Percentiles rank a stretch among this genome's conserved stretches.
phyloP scores from a whole-genome alignment of 2,888 invertebrate species.

The Synanthedon andrenaeformis region DNA sequence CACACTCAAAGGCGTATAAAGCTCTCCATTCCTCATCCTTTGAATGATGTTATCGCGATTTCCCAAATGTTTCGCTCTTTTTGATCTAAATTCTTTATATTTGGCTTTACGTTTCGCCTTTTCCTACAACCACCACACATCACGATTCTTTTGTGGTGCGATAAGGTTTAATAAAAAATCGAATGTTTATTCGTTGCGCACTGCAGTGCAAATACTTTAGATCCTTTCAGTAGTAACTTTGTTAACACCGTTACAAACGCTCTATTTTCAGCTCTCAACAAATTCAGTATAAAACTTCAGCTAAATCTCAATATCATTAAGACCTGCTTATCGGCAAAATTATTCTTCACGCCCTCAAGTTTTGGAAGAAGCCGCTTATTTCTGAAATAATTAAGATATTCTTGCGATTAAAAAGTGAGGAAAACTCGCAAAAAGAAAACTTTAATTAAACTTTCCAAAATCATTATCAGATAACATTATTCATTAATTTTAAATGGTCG shows the following conservation, averaged over 20 bases:
- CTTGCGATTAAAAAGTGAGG: slow-evolving; percentile 52
- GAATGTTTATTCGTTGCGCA: slow-evolving; percentile 29
- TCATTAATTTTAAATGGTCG: slow-evolving; percentile 67
- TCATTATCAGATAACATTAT: slow-evolving; percentile 69
- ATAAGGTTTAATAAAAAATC: slow-evolving; percentile 43
- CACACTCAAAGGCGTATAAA: slow-evolving; percentile 55
- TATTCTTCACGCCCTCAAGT: slow-evolving; percentile 35
- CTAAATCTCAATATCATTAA: slow-evolving; percentile 6
- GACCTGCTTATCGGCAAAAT: slow-evolving; percentile 2
- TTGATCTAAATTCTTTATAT: slow-evolving; percentile 61
- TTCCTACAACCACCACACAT: slow-evolving; percentile 44
- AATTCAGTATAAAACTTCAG: slow-evolving; percentile 1
- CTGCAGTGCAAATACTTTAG: slow-evolving; percentile 18
- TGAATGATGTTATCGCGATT: slow-evolving; percentile 62
- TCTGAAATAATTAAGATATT: slow-evolving; percentile 53
- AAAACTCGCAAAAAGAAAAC: slow-evolving; percentile 47
- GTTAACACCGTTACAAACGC: not conserved
- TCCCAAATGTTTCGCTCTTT: slow-evolving; percentile 60
- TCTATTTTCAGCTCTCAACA: not conserved
- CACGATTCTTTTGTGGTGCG: slow-evolving; percentile 51
- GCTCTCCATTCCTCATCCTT: slow-evolving; percentile 56
- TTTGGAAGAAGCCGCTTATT: slow-evolving; percentile 33
- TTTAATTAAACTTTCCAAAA: slow-evolving; percentile 65
- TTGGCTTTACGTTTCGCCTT: slow-evolving; percentile 46
- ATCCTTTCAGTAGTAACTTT: slow-evolving; percentile 11